phyloP scores from a whole-genome alignment of 2,888 invertebrate genomes.

The Alitta virens region DNA sequence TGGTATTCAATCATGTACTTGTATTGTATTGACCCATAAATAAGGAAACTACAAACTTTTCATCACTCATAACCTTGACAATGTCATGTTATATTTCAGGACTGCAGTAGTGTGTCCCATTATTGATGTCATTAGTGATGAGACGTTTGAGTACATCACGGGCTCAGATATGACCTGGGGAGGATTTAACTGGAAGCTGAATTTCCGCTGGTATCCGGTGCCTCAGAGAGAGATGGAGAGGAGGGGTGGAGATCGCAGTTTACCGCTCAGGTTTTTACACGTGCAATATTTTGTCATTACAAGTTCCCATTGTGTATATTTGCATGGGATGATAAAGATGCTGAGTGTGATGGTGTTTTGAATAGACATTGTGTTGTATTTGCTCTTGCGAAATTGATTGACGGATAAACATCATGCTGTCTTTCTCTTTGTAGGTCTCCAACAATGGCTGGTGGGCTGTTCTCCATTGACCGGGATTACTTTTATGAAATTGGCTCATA shows the following conservation, averaged over 20 bases:
- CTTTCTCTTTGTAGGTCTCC: constrained; percentile 68
- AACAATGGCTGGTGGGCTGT: constrained; percentile 91
- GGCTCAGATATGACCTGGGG: constrained; percentile 99
- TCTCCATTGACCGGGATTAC: constrained; percentile 74
- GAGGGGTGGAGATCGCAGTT: constrained; percentile 86
- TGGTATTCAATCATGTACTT: too few species aligned
- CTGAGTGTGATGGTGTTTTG: too few species aligned
- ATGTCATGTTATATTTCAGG: constrained; percentile 32
- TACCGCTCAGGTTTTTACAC: constrained; percentile 74
- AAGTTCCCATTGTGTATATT: too few species aligned
- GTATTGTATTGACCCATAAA: too few species aligned
- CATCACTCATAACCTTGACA: too few species aligned
- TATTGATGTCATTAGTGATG: constrained; percentile 98
- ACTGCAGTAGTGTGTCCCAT: constrained; percentile 96
- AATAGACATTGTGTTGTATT: too few species aligned
- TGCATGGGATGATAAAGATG: too few species aligned
- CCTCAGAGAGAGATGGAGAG: constrained; percentile 95
- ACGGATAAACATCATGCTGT: too few species aligned
- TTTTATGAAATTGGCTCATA: constrained; percentile 98
- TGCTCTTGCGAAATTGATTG: too few species aligned
- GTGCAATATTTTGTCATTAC: too few species aligned
- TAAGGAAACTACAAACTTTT: too few species aligned
- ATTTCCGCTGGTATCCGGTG: constrained; percentile 98
- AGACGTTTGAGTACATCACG: constrained; percentile 97
- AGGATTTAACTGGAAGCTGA: constrained; percentile 99